Evolutionary conservation across 2,797 vertebrate genomes (phyloP), one percentile per base, ranked within the genome.

Genomic region (Hoplostethus atlanticus): DNA sequence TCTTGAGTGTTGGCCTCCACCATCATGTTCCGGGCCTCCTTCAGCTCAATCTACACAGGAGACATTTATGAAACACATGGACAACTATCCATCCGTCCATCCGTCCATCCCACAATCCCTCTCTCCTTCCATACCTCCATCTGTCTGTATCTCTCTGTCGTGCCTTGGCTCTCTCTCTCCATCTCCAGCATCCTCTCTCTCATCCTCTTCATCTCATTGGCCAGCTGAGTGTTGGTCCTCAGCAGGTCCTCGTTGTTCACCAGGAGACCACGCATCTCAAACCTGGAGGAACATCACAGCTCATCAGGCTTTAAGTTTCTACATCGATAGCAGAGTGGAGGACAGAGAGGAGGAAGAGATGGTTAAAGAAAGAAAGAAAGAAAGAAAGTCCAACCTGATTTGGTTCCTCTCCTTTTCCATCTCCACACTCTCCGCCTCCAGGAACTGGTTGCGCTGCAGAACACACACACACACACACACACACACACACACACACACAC

Each of bases 1-100:
- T 95, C 95, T 82, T 96, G 95, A 53, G 81, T 93, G 88, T 95
- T 95, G 79, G 94, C 94, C 73, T 96, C 95, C 70, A 95, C 86
- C 94, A 95, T 94, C 48, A 94, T 59, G 16, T 92, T 91, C 17
- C 94, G 87, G 1, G 94, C 93, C 63, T 93, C 70, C 69, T 91
- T 93, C 71, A 95, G 90, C 75, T 95, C 95, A 2, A 83, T 78
- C 94, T 96, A 83, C 16, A 46, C 13, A 55, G 12, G 16, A 21
- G 21, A 52, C 8, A 11, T 6, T 13, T 4, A 16, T 16, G 11
- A 66, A 17, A 3, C 1, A n/a, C 6, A 17, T 0, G 0, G 21
- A 36, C 4, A 12, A 9, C n/a, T 1, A 5, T 15, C 25, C 59
- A 15, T 61, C 2, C 16, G 28, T 34, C 28, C 52, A 12, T 54